These are phyloP conservation scores for Hiodon alosoides DNA, from an alignment of 2,113 vertebrate species.

Conservation along the genomic window DNA sequence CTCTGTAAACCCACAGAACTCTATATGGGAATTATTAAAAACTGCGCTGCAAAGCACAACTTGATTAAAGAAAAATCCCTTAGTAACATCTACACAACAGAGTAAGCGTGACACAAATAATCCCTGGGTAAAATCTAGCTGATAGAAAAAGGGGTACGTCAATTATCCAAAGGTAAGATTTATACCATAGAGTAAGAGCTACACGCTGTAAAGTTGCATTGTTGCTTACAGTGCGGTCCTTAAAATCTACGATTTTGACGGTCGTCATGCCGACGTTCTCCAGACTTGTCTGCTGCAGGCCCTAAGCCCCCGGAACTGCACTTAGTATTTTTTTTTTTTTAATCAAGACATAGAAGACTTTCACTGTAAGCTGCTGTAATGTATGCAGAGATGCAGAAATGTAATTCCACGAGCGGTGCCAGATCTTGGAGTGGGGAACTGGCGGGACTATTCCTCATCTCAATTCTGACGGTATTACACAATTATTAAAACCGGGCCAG, in stretches of 20 bases:
- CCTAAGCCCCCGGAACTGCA: slow-evolving; percentile 13
- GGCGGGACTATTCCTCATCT: slow-evolving; percentile 54
- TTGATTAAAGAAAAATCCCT: slow-evolving; percentile 70
- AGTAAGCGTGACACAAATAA: too few species aligned
- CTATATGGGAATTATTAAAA: slow-evolving; percentile 48
- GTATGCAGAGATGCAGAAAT: slow-evolving; percentile 59
- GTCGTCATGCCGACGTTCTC: slow-evolving; percentile 35
- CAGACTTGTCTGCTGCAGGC: slow-evolving; percentile 23
- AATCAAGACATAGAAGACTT: slow-evolving; percentile 51
- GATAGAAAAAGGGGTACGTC: too few species aligned
- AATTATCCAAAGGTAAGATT: too few species aligned
- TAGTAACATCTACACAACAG: slow-evolving; percentile 53
- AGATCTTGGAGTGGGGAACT: slow-evolving; percentile 54
- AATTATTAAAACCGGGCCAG: slow-evolving; percentile 63
- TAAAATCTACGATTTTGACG: not conserved
- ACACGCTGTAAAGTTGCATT: too few species aligned
- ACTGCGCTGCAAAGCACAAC: slow-evolving; percentile 47
- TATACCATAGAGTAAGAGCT: too few species aligned
- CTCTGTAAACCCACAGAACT: slow-evolving; percentile 53
- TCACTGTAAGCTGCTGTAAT: slow-evolving; percentile 40
- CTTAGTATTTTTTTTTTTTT: slow-evolving; percentile 37
- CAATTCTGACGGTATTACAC: slow-evolving; percentile 54
- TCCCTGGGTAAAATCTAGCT: too few species aligned
- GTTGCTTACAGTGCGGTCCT: too few species aligned
- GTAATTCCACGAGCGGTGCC: slow-evolving; percentile 53